phyloP scores from a whole-genome alignment of 2,888 invertebrate genomes.

The Xylocampa areola region DNA sequence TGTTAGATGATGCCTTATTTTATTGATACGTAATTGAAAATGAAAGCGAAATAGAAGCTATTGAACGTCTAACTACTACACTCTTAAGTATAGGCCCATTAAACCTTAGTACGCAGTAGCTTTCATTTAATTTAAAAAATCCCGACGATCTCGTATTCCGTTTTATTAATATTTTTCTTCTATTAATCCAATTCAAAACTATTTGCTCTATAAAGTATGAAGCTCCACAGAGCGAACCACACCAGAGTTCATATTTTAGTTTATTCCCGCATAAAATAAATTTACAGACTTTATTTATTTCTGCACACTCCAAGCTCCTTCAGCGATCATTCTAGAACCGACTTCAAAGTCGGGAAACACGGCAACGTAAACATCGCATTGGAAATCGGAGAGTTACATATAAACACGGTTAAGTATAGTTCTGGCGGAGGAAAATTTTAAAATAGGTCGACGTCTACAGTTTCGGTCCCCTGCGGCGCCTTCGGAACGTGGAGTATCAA shows the following conservation, averaged over 20 bases:
- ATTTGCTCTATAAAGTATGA: slow-evolving; percentile 3
- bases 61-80: too few relatives aligned
- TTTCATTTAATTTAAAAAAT: too few relatives aligned
- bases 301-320: slow-evolving; percentile 30
- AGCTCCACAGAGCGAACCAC: slow-evolving; percentile 3
- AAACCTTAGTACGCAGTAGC: too few relatives aligned
- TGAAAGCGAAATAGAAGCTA: too few relatives aligned
- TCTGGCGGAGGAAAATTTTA: slow-evolving; percentile 65
- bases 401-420: slow-evolving; percentile 66
- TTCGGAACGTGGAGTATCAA: slow-evolving; percentile 32
- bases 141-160: neutral
- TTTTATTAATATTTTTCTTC: neutral
- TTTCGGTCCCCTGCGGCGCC: slow-evolving; percentile 70
- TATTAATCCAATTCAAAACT: neutral
- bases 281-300: slow-evolving; percentile 33
- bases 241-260: slow-evolving; percentile 7
- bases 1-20: neutral
- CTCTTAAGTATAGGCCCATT: too few relatives aligned
- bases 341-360: slow-evolving; percentile 62
- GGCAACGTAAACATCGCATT: slow-evolving; percentile 63
- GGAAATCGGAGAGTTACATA: slow-evolving; percentile 72
- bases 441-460: slow-evolving; percentile 74
- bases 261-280: slow-evolving; percentile 21
- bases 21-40: too few relatives aligned
- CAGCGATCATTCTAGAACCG: slow-evolving; percentile 56